These are phyloP conservation scores for Pantherophis vulpinus DNA, from an alignment of 2,797 vertebrate species.

Conservation along the genomic window DNA sequence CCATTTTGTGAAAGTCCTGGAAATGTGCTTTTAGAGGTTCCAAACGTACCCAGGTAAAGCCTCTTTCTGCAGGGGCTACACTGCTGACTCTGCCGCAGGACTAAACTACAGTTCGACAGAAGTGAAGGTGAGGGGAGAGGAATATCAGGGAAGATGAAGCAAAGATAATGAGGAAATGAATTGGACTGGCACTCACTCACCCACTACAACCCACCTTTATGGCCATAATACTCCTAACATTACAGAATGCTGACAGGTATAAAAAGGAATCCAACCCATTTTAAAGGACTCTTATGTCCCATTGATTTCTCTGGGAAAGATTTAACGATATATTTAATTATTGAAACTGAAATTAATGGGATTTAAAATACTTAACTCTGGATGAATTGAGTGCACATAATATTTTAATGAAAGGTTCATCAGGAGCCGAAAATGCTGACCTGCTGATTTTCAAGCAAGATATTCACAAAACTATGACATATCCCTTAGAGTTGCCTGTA, in stretches of 20 bases:
- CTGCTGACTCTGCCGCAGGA: background rate
- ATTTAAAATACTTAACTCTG: slow-evolving; percentile 25
- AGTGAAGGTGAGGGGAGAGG: background rate
- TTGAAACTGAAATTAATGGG: slow-evolving; percentile 17
- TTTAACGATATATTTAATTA: slow-evolving; percentile 21
- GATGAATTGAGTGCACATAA: slow-evolving; percentile 8
- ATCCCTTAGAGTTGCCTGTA: background rate
- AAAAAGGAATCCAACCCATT: background rate
- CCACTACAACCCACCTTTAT: background rate
- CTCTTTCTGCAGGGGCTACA: background rate
- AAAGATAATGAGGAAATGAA: background rate
- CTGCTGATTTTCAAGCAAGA: background rate
- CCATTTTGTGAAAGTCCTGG: background rate
- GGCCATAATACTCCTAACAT: background rate
- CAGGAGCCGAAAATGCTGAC: slow-evolving; percentile 18
- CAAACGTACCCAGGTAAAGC: background rate
- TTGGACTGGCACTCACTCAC: background rate
- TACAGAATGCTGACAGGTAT: background rate
- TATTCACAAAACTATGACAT: background rate
- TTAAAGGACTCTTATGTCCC: background rate
- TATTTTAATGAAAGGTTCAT: slow-evolving; percentile 29
- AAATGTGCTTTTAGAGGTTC: background rate
- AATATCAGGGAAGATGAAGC: background rate
- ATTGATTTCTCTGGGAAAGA: background rate
- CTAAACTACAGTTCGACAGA: background rate